Percentiles rank a stretch among this genome's conserved stretches.
phyloP scores from a whole-genome alignment of 2,888 invertebrate species.

The Syrista parreyssii region DNA sequence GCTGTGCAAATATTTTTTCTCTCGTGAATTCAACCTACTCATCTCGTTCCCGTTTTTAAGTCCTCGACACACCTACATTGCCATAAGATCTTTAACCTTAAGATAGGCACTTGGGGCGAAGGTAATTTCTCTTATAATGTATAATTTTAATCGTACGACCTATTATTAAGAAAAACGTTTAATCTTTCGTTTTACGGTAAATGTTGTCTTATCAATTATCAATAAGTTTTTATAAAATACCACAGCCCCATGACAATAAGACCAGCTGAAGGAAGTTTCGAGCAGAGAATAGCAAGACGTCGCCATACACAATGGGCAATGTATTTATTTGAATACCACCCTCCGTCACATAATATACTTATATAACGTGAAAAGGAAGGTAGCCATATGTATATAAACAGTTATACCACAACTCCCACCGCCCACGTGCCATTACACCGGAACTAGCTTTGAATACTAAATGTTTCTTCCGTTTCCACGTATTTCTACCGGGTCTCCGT shows the following conservation, averaged over 20 bases:
- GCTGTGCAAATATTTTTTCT: neutral
- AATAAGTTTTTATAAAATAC: neutral
- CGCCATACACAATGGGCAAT: neutral
- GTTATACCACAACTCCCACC: conserved; percentile 50
- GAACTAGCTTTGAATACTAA: conserved; percentile 54
- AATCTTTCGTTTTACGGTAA: neutral
- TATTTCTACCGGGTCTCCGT: neutral
- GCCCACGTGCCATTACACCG: conserved; percentile 57
- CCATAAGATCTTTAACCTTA: neutral
- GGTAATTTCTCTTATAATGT: neutral
- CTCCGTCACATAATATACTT: conserved; percentile 43
- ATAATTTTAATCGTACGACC: neutral
- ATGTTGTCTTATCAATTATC: neutral
- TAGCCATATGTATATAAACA: conserved; percentile 41
- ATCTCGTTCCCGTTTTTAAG: neutral
- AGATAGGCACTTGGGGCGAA: neutral
- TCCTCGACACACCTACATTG: neutral
- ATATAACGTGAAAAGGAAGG: conserved; percentile 38
- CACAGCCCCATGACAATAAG: neutral
- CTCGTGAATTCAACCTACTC: neutral
- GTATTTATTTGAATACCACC: conserved; percentile 30
- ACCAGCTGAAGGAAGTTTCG: neutral
- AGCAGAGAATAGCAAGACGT: neutral
- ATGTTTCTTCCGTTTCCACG: conserved; percentile 39
- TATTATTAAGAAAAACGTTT: neutral